A percentile compares a stretch with the other conserved stretches of the same genome.
These are phyloP conservation scores for Chionoecetes opilio DNA, from an alignment of 1,140 invertebrate genomes.

Conservation along the genomic window DNA sequence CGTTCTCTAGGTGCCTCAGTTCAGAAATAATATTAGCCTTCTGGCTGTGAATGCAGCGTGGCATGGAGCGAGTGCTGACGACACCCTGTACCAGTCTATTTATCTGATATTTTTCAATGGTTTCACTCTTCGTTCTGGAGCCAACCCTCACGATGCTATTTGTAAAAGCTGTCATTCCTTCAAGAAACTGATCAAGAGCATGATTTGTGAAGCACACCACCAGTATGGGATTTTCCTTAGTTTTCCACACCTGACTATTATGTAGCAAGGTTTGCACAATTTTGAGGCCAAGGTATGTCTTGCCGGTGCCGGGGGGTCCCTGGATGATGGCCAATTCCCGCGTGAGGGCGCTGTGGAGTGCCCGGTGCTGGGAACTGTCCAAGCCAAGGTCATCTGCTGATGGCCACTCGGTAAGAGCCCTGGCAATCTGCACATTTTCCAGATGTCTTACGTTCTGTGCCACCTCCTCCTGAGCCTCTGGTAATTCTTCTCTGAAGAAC, in stretches of 20 bases:
- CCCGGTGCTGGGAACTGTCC: constrained; percentile 84
- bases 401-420: constrained; percentile 76
- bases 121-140: constrained; percentile 87
- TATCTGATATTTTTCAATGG: constrained; percentile 83
- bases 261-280: constrained; percentile 87
- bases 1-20: background rate
- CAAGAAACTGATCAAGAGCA: constrained; percentile 95
- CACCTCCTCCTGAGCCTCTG: background rate
- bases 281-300: constrained; percentile 90
- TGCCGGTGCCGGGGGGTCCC: constrained; percentile 91
- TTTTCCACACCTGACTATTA: constrained; percentile 83
- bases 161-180: constrained; percentile 86
- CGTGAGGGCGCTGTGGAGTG: constrained; percentile 84
- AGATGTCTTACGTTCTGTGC: constrained; percentile 78
- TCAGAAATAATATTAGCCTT: background rate
- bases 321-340: constrained; percentile 89
- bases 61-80: background rate
- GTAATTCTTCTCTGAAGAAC: constrained; percentile 75
- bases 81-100: constrained; percentile 45
- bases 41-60: background rate
- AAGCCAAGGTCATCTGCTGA: constrained; percentile 43
- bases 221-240: constrained; percentile 85
- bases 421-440: constrained; percentile 81
- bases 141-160: constrained; percentile 89
- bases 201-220: constrained; percentile 94